Percentiles rank a stretch among this genome's conserved stretches.
These are phyloP conservation scores for Drosophila ironensis DNA, from an alignment of 1,140 invertebrate genomes.

Conservation along the genomic window DNA sequence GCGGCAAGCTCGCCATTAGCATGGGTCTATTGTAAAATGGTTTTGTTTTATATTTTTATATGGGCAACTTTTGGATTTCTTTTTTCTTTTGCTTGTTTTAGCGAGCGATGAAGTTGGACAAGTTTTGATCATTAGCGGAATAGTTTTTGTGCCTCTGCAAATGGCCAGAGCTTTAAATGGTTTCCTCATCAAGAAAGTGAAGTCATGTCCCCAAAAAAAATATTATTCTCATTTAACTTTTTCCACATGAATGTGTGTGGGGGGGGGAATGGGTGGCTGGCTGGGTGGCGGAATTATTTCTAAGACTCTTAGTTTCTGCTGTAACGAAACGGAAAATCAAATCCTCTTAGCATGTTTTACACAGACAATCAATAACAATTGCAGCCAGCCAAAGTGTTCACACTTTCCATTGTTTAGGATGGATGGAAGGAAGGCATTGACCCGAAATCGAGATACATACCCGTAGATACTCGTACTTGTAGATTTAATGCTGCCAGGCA, in stretches of 20 bases:
- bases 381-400: constrained; percentile 19
- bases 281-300: too few species aligned
- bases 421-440: too few species aligned
- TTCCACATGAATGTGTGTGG: too few species aligned
- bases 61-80: constrained; percentile 6
- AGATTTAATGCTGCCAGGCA: constrained; percentile 47
- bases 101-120: neutral
- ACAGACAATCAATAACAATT: constrained; percentile 17
- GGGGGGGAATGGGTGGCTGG: too few species aligned
- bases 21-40: constrained; percentile 6
- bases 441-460: constrained; percentile 10
- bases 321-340: neutral
- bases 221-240: constrained; percentile 27
- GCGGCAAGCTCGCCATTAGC: neutral
- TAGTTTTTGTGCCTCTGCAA: constrained; percentile 14
- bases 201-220: constrained; percentile 4
- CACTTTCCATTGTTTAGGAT: constrained; percentile 26
- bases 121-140: constrained; percentile 17
- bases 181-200: neutral
- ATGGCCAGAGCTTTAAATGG: neutral
- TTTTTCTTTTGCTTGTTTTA: neutral
- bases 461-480: constrained; percentile 5
- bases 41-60: constrained; percentile 30
- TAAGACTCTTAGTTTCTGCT: neutral
- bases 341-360: constrained; percentile 20